phyloP scores from a whole-genome alignment of 2,113 vertebrate genomes.

The Mus musculus region DNA sequence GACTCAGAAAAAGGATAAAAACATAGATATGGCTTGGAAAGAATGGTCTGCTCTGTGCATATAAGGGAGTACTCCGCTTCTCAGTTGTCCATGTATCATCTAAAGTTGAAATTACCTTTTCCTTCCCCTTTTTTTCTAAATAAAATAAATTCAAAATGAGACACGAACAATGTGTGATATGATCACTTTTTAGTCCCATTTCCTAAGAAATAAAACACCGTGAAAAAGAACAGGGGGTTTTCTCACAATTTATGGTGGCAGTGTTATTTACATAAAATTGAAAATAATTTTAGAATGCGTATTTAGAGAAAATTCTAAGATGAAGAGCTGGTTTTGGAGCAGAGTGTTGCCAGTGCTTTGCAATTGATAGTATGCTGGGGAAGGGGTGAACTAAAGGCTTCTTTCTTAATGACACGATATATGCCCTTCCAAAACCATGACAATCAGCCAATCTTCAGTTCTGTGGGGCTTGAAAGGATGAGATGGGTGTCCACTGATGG shows the following conservation, averaged over 20 bases:
- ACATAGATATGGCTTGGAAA: background rate
- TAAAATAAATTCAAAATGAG: constrained; percentile 5
- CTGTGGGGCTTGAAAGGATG: background rate
- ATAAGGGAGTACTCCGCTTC: background rate
- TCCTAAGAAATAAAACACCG: background rate
- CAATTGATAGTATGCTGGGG: background rate
- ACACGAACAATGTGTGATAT: constrained; percentile 23
- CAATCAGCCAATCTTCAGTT: background rate
- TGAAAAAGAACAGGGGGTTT: background rate
- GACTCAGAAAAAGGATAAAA: constrained; percentile 20
- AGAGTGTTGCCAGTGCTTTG: constrained; percentile 29
- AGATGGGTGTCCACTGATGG: background rate
- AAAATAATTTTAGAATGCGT: background rate
- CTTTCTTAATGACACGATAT: background rate
- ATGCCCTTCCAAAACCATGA: constrained; percentile 6
- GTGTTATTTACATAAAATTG: background rate
- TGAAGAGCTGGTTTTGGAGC: background rate
- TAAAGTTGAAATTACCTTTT: background rate
- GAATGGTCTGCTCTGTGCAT: constrained; percentile 9
- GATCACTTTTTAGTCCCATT: background rate
- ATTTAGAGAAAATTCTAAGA: constrained; percentile 20
- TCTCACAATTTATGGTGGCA: background rate
- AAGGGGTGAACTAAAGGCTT: background rate
- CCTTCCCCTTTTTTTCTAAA: no score
- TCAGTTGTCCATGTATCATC: background rate